Evolutionary conservation across 35 echinoderm and acorn worm species (phyloP).

Genomic region (Holothuria glaberrima): DNA sequence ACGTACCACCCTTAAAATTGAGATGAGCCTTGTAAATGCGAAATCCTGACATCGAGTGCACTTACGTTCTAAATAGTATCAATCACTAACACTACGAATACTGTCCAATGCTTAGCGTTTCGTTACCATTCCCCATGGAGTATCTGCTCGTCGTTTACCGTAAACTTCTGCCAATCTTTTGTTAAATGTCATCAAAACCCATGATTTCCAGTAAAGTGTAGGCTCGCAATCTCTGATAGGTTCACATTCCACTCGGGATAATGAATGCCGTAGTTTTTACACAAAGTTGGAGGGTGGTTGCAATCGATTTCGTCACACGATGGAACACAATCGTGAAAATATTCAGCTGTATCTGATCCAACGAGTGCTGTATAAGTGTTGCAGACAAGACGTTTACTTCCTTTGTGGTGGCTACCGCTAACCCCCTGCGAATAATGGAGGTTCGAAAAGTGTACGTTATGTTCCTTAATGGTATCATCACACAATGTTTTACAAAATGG

Average conservation of each 20-base stretch:
- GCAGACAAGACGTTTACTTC: not conserved
- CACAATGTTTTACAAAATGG: no score
- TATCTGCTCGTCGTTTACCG: not conserved
- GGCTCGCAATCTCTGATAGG: not conserved
- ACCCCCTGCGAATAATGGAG: slow-evolving; percentile 27
- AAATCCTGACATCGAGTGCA: no score
- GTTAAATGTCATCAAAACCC: slow-evolving; percentile 11
- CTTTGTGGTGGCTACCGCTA: not conserved
- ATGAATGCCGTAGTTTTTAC: not conserved
- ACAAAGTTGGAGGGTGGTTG: not conserved
- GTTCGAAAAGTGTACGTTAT: not conserved
- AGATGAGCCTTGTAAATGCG: no score
- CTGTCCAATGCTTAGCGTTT: no score
- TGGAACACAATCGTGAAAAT: not conserved
- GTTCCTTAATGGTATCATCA: slow-evolving; percentile 20
- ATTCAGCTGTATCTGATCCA: slow-evolving; percentile 4
- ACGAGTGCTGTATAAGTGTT: slow-evolving; percentile 11
- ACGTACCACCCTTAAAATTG: no score
- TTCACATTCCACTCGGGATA: slow-evolving; percentile 1
- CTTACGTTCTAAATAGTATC: not conserved
- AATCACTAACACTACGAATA: no score
- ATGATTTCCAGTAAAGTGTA: slow-evolving; percentile 28
- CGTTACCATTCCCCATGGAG: not conserved
- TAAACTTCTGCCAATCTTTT: not conserved
- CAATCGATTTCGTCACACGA: not conserved